A percentile compares a stretch with the other conserved stretches of the same genome.
These are phyloP conservation scores for Tetraodon nigroviridis DNA, from an alignment of 2,113 vertebrate genomes.

Conservation along the genomic window DNA sequence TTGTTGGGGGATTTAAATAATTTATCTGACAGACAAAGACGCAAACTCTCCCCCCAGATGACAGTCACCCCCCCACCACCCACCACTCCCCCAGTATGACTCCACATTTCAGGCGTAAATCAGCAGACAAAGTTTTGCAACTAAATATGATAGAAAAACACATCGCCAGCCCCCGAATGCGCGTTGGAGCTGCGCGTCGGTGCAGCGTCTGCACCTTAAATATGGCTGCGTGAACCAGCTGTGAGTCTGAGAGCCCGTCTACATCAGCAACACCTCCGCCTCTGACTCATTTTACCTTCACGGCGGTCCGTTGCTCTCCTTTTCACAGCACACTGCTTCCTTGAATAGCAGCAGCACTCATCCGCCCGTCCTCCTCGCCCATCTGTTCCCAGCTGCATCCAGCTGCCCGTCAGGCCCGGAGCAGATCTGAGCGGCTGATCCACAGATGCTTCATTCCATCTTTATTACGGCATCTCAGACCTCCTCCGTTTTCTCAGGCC, in stretches of 20 bases:
- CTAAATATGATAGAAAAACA: too few relatives aligned
- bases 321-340: conserved; percentile 22
- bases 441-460: conserved; percentile 23
- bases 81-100: conserved; percentile 8
- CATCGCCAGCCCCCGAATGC: too few relatives aligned
- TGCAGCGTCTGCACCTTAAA: conserved; percentile 8
- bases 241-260: conserved; percentile 7
- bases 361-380: conserved; percentile 9
- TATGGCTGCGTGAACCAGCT: conserved; percentile 11
- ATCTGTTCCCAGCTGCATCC: not conserved
- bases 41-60: conserved; percentile 48
- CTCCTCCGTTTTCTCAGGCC: too few relatives aligned
- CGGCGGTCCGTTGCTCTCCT: conserved; percentile 2
- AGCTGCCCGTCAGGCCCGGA: conserved; percentile 50
- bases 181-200: not conserved
- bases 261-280: conserved; percentile 9
- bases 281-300: conserved; percentile 22
- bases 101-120: not conserved
- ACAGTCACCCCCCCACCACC: conserved; percentile 3
- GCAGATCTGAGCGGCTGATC: conserved; percentile 27
- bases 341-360: conserved; percentile 18
- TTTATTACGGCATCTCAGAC: not conserved
- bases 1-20: conserved; percentile 76
- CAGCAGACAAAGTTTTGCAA: conserved; percentile 1
- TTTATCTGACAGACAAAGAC: conserved; percentile 68